Percentiles rank a stretch among this genome's conserved stretches.
Conservation (phyloP, 1,140 invertebrate species). For the Zaprionus lachaisei region DNA sequence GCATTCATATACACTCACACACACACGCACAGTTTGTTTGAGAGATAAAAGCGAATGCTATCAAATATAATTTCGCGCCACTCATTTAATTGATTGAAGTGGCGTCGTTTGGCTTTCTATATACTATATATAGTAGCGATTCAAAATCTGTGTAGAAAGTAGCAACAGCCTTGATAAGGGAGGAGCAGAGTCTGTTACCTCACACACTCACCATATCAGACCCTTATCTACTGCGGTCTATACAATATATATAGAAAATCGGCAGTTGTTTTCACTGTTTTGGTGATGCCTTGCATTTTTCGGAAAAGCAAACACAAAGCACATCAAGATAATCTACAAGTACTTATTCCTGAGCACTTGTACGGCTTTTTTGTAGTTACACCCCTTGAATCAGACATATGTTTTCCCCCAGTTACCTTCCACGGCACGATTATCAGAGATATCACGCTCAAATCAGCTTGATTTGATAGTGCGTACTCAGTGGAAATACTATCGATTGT, state of each 20-base stretch:
- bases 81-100: conserved; percentile 31
- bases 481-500: not conserved
- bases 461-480: not conserved
- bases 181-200: not conserved
- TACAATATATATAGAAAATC: not conserved
- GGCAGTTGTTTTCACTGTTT: not conserved
- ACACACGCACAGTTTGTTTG: not conserved
- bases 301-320: not conserved
- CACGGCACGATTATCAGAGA: not conserved
- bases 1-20: not conserved
- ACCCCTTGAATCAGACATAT: not conserved
- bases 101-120: not conserved
- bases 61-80: conserved; percentile 38
- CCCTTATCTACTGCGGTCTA: not conserved
- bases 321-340: not conserved
- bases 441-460: conserved; percentile 15
- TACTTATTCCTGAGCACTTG: not conserved
- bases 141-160: not conserved
- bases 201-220: not conserved
- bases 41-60: conserved; percentile 17
- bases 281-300: not conserved
- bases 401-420: not conserved
- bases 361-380: not conserved
- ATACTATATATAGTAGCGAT: not conserved
- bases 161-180: not conserved